Evolutionary conservation across 2,797 vertebrate species (phyloP).

Genomic region (Vireo griseus): DNA sequence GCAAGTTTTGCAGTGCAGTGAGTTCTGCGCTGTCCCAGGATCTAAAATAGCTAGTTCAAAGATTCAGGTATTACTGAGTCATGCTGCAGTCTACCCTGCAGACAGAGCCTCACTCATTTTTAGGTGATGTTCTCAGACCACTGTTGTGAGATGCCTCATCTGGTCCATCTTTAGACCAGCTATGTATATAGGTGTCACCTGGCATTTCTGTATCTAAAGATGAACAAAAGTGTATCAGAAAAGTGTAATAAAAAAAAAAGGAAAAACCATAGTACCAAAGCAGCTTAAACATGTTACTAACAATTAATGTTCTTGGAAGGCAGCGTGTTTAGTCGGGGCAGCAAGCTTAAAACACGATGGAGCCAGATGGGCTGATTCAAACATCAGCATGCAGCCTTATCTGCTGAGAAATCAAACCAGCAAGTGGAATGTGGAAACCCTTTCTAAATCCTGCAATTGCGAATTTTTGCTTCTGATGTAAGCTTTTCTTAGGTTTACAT

Average conservation of each 20-base stretch:
- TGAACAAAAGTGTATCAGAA: neutral
- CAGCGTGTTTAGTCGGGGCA: neutral
- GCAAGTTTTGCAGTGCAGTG: neutral
- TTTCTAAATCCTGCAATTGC: neutral
- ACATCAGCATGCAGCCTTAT: neutral
- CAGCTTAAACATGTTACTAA: constrained; percentile 34
- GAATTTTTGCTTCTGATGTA: neutral
- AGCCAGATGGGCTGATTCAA: constrained; percentile 37
- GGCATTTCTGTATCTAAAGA: neutral
- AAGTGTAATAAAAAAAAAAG: neutral
- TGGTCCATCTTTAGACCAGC: neutral
- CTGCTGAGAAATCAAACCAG: constrained; percentile 34
- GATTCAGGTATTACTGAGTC: neutral
- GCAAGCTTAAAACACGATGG: constrained; percentile 13
- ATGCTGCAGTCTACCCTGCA: neutral
- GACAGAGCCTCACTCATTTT: neutral
- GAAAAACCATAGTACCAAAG: neutral
- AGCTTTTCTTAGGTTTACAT: neutral
- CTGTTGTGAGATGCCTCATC: neutral
- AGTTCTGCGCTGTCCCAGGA: neutral
- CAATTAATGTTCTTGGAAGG: constrained; percentile 35
- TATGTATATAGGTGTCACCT: neutral
- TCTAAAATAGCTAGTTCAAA: neutral
- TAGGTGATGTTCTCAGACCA: neutral
- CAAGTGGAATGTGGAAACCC: neutral